Evolutionary conservation across 2,797 vertebrate species (phyloP).

Genomic region (Streptopelia turtur): DNA sequence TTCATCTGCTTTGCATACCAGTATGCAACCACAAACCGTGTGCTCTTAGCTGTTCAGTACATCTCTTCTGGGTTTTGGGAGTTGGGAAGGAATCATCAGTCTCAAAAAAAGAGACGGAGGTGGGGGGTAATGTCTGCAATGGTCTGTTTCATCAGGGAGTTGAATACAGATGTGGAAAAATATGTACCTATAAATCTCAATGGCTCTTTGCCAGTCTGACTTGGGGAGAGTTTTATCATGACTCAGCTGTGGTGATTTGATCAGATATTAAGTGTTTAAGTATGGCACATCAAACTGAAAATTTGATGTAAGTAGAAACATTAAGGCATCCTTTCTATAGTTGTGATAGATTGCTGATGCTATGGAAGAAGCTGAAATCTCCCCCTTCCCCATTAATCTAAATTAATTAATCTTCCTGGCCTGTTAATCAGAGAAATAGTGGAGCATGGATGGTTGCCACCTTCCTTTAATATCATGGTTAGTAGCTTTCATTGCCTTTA

Average conservation of each 20-base stretch:
- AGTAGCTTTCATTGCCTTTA: neutral
- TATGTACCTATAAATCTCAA: neutral
- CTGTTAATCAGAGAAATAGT: neutral
- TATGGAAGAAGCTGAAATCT: neutral
- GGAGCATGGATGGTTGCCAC: neutral
- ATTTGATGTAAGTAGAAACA: neutral
- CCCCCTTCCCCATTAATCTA: neutral
- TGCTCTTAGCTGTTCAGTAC: neutral
- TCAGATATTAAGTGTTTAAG: neutral
- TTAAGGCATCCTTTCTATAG: neutral
- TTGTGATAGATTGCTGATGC: neutral
- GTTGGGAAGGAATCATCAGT: neutral
- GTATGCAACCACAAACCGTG: conserved; percentile 26
- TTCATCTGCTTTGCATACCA: neutral
- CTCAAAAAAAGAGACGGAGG: neutral
- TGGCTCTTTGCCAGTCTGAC: neutral
- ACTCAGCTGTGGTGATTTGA: neutral
- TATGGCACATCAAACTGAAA: neutral
- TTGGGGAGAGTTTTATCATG: neutral
- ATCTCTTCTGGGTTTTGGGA: neutral
- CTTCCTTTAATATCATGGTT: neutral
- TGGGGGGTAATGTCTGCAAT: neutral
- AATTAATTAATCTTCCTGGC: neutral
- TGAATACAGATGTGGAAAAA: conserved; percentile 25
- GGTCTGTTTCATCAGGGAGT: neutral